A percentile compares a stretch with the other conserved stretches of the same genome.
phyloP scores from a whole-genome alignment of 2,888 invertebrate genomes.

The Orthosia gracilis region DNA sequence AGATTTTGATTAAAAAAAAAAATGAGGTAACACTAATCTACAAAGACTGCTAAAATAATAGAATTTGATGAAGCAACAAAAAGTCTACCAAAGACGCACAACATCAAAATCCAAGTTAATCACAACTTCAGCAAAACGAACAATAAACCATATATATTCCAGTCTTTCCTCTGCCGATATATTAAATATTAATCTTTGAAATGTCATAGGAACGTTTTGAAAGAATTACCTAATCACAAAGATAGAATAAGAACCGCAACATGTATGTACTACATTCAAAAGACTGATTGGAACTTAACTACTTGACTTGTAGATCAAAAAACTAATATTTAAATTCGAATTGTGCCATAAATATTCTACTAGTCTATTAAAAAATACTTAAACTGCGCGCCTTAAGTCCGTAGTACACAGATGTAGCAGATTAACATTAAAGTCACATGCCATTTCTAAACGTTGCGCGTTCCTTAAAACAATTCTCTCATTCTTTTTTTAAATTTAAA shows the following conservation, averaged over 20 bases:
- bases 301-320: not conserved
- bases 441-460: conserved; percentile 55
- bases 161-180: conserved; percentile 61
- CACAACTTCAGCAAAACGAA: conserved; percentile 38
- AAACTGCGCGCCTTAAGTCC: not conserved
- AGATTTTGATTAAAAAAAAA: conserved; percentile 15
- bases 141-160: conserved; percentile 40
- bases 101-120: conserved; percentile 31
- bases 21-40: too few species aligned
- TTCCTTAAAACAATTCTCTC: conserved; percentile 57
- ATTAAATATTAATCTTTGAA: conserved; percentile 39
- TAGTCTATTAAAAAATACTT: conserved; percentile 10
- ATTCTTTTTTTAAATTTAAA: conserved; percentile 42
- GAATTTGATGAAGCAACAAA: conserved; percentile 34
- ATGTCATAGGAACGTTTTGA: conserved; percentile 47
- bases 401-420: conserved; percentile 42
- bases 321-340: conserved; percentile 1
- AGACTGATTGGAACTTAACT: conserved; percentile 9
- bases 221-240: conserved; percentile 42
- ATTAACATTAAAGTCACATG: conserved; percentile 54
- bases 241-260: conserved; percentile 28
- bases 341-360: conserved; percentile 15
- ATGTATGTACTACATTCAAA: conserved; percentile 35
- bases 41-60: conserved; percentile 5
- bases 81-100: conserved; percentile 18